Percentiles rank a stretch among this genome's conserved stretches.
Evolutionary conservation across 2,797 vertebrate genomes (phyloP).

Genomic region (Peromyscus attwateri): DNA sequence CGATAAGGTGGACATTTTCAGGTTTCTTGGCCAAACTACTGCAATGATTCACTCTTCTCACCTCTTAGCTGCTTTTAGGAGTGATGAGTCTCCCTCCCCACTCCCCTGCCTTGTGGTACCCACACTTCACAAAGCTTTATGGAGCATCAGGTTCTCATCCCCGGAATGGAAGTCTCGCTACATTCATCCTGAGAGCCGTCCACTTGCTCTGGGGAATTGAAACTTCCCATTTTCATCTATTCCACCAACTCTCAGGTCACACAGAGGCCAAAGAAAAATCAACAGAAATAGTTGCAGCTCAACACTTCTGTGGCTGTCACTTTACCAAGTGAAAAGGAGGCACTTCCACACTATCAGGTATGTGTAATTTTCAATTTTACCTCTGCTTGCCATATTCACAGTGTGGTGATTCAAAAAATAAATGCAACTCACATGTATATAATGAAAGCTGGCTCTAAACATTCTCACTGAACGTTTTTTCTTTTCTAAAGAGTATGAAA

Average conservation of each 20-base stretch:
- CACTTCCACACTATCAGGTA: not conserved
- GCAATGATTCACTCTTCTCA: not conserved
- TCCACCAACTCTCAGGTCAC: slow-evolving; percentile 62
- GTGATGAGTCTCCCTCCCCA: slow-evolving; percentile 23
- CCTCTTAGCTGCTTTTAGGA: slow-evolving; percentile 39
- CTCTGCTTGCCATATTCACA: not conserved
- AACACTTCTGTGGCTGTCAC: not conserved
- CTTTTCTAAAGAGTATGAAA: slow-evolving; percentile 1
- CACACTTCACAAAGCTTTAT: slow-evolving; percentile 60
- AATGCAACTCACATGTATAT: not conserved
- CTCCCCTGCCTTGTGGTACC: not conserved
- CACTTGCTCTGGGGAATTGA: slow-evolving; percentile 40
- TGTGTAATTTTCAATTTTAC: not conserved
- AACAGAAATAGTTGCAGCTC: slow-evolving; percentile 43
- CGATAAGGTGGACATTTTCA: slow-evolving; percentile 8
- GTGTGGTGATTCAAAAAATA: not conserved
- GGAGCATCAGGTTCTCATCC: slow-evolving; percentile 60
- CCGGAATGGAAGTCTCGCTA: slow-evolving; percentile 46
- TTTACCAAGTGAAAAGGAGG: slow-evolving; percentile 9
- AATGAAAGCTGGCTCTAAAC: slow-evolving; percentile 43
- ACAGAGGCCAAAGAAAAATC: slow-evolving; percentile 39
- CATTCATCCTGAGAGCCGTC: slow-evolving; percentile 35
- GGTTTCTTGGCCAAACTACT: not conserved
- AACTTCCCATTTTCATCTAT: slow-evolving; percentile 61
- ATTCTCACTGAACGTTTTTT: slow-evolving; percentile 25